A percentile compares a stretch with the other conserved stretches of the same genome.
These are phyloP conservation scores for Fopius arisanus DNA, from an alignment of 1,140 invertebrate genomes.

Conservation along the genomic window DNA sequence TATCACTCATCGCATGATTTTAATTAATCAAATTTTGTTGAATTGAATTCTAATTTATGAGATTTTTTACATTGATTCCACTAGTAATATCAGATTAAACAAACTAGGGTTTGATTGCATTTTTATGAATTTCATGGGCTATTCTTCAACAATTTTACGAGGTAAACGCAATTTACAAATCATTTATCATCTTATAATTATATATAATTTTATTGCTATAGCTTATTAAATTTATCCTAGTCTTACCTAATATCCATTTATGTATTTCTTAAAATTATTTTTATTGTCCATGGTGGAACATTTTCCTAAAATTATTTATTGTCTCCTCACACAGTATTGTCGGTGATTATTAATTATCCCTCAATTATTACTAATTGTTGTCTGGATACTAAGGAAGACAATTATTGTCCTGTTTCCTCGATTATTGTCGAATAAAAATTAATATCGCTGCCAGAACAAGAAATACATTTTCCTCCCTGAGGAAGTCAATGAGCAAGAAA, in stretches of 20 bases:
- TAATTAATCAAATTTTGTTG: not conserved
- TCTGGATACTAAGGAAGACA: conserved; percentile 61
- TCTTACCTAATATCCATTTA: conserved; percentile 22
- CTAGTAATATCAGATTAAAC: no score
- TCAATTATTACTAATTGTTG: conserved; percentile 54
- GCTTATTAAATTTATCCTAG: not conserved
- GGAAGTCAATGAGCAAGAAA: not conserved
- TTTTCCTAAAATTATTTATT: conserved; percentile 58
- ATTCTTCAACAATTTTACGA: not conserved
- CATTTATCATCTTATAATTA: not conserved
- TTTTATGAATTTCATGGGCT: not conserved
- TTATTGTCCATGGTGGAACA: conserved; percentile 56
- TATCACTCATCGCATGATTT: not conserved
- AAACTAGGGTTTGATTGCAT: no score
- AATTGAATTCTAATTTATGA: not conserved
- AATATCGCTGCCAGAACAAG: not conserved
- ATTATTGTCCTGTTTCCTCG: conserved; percentile 42
- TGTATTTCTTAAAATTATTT: conserved; percentile 33
- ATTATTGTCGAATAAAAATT: conserved; percentile 22
- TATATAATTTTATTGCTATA: not conserved
- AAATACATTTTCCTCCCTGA: not conserved
- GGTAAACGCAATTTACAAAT: not conserved
- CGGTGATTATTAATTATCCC: conserved; percentile 51
- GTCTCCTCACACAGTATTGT: conserved; percentile 64
- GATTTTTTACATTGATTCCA: not conserved